Evolutionary conservation across 2,113 vertebrate genomes (phyloP).

Genomic region (Heptranchias perlo): DNA sequence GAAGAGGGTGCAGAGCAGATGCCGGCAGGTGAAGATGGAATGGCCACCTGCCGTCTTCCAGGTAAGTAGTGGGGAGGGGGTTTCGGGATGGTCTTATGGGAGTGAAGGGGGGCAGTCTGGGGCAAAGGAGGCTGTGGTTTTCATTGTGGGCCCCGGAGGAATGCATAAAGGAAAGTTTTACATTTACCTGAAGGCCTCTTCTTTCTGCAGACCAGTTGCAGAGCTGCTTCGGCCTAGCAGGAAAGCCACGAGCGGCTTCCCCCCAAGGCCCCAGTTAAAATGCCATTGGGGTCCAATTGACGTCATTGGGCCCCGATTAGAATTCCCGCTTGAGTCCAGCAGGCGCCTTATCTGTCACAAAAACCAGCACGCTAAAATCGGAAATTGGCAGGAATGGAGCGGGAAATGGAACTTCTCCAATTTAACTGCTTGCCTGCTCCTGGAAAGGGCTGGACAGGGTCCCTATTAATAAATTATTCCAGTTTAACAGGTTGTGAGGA

Average conservation of each 20-base stretch:
- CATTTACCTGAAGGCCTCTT: neutral
- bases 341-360: neutral
- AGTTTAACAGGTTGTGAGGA: too few species aligned
- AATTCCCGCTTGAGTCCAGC: neutral
- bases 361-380: neutral
- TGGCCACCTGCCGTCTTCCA: neutral
- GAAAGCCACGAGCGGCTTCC: neutral
- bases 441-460: too few species aligned
- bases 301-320: neutral
- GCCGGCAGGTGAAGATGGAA: neutral
- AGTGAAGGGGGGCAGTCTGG: neutral
- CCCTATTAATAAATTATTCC: too few species aligned
- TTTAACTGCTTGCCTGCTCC: constrained; percentile 28
- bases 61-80: neutral
- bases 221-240: neutral
- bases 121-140: neutral
- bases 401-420: neutral
- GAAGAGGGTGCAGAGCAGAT: neutral
- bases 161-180: neutral
- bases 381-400: neutral
- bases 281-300: neutral
- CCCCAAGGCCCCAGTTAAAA: neutral
- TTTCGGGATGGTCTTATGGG: neutral
- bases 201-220: neutral
- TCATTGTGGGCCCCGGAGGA: neutral